A percentile compares a stretch with the other conserved stretches of the same genome.
These are phyloP conservation scores for Cinara cedri DNA, from an alignment of 2,888 invertebrate species.

Conservation along the genomic window DNA sequence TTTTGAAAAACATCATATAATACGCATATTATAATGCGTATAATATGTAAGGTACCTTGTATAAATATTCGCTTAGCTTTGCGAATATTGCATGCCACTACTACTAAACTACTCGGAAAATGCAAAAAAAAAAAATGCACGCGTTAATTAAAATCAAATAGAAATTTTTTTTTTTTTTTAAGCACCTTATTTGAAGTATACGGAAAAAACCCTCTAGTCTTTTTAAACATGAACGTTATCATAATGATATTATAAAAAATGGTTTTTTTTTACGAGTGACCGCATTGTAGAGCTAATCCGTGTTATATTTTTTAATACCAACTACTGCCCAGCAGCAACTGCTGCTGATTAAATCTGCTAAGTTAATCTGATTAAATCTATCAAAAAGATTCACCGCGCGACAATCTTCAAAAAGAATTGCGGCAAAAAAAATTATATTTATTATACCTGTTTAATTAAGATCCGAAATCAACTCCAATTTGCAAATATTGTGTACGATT, in stretches of 20 bases:
- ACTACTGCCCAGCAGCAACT: no score
- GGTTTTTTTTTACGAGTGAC: neutral
- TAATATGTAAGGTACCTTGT: neutral
- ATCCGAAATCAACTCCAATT: neutral
- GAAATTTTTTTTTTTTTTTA: constrained; percentile 16
- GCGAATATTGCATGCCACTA: constrained; percentile 7
- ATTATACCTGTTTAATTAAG: neutral
- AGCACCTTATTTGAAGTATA: constrained; percentile 8
- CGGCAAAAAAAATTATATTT: neutral
- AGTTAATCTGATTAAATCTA: neutral
- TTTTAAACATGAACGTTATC: constrained; percentile 7
- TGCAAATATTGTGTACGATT: neutral
- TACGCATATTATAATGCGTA: neutral
- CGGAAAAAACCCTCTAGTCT: constrained; percentile 17
- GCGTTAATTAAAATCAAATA: constrained; percentile 48
- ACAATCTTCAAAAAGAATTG: neutral
- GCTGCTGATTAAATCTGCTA: no score
- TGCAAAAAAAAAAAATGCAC: neutral
- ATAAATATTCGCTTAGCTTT: constrained; percentile 38
- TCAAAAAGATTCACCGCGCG: neutral
- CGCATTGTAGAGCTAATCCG: neutral
- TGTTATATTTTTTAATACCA: neutral
- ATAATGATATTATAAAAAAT: neutral
- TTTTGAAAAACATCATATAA: no score
- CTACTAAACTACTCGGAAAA: no score